Conservation (phyloP, 2,888 invertebrate species). For the Lypha dubia region DNA sequence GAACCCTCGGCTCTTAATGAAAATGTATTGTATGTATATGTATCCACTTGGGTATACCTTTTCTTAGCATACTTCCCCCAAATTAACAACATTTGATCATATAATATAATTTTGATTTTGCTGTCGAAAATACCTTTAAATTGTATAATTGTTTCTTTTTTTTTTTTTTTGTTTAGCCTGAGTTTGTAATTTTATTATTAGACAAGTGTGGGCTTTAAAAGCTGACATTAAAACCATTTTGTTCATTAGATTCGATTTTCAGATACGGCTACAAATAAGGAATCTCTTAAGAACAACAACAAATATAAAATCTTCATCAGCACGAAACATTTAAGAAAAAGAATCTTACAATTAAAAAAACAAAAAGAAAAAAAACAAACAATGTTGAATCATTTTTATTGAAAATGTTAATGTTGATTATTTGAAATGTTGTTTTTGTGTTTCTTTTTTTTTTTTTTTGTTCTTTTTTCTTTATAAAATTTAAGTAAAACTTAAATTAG, state of each 20-base stretch:
- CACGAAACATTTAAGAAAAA: background rate
- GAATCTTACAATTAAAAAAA: background rate
- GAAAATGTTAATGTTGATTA: background rate
- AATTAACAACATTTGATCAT: constrained; percentile 1
- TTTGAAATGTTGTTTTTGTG: background rate
- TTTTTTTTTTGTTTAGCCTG: too few species aligned
- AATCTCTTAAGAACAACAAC: background rate
- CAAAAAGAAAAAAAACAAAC: background rate
- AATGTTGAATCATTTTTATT: constrained; percentile 19
- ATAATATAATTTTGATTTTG: constrained; percentile 7
- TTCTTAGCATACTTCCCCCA: constrained; percentile 26
- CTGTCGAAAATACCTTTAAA: constrained; percentile 7
- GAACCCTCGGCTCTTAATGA: too few species aligned
- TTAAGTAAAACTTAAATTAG: constrained; percentile 54
- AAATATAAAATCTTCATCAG: too few species aligned
- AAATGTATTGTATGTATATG: too few species aligned
- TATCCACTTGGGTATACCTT: too few species aligned
- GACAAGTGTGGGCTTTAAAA: constrained; percentile 61
- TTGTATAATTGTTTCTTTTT: constrained; percentile 34
- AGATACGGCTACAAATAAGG: constrained; percentile 21
- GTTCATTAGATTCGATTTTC: constrained; percentile 48
- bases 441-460: background rate
- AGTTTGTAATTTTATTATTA: constrained; percentile 17
- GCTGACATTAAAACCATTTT: constrained; percentile 56
- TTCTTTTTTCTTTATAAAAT: constrained; percentile 1